Base-by-base conservation (phyloP, 1,140 invertebrate species). In the Megalopta genalis region DNA sequence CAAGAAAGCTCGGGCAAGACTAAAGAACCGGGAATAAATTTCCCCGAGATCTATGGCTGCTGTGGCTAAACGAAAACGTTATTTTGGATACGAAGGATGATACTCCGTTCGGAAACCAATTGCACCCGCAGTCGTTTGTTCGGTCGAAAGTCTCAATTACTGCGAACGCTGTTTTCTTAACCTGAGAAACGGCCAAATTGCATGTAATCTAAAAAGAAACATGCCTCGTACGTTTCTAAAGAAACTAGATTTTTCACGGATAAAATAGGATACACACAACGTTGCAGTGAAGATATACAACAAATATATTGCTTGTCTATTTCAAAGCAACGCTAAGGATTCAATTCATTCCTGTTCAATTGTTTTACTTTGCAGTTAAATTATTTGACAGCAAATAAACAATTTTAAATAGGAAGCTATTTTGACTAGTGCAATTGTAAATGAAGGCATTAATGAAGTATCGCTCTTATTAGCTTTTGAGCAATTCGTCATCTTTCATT, bases 21-120 rank as follows among this genome's bases (percentile, higher is more conserved):
- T 71, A 66, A 78, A 77, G 46, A 74, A 83, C 70, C 52, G 65
- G 68, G 86, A 69, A 75, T 84, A 79, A 81, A 84, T 84, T 72
- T 82, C 70, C 67, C 42, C 32, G 64, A 71, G 69, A 84, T 81
- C 69, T 74, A 69, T 77, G 65, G 80, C 63, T 72, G 14, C 37
- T 32, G 76, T 66, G 72, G 23, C 27, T 60, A 72, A 72, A 83
- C 52, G 54, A 81, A 82, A 81, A 78, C 80, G 82, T 87, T 87
- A 86, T 80, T 66, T 46, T 46, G 39, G 39, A 66, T n/a, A 46
- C 39, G 39, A 66, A n/a, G 37, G n/a, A 66, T 66, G 37, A 66
- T 66, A 46, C 64, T n/a, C n/a, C 14, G n/a, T 0, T n/a, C 25
- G n/a, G 39, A 39, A 46, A 66, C 18, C 64, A n/a, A 66, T 42